A percentile compares a stretch with the other conserved stretches of the same genome.
phyloP scores from a whole-genome alignment of 1,140 invertebrate species.

The Drosophila pallidifrons region DNA sequence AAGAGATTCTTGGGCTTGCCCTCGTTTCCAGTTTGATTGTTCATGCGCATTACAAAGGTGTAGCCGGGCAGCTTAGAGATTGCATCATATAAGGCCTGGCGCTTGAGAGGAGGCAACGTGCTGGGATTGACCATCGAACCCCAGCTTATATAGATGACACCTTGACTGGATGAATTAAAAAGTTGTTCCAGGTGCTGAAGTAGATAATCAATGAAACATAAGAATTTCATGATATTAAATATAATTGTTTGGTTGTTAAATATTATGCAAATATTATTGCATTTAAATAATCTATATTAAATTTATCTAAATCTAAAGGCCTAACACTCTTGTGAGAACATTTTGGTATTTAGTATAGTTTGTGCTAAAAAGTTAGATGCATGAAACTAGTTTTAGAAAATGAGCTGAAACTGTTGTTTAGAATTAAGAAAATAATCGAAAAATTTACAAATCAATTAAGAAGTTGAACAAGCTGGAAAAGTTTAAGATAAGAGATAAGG shows the following conservation, averaged over 20 bases:
- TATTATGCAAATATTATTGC: too few species aligned
- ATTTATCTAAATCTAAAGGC: too few species aligned
- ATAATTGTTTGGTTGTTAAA: too few species aligned
- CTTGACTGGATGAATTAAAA: conserved; percentile 54
- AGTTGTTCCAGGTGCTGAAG: conserved; percentile 74
- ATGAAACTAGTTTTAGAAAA: too few species aligned
- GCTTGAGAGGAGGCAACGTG: conserved; percentile 86
- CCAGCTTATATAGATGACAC: conserved; percentile 81
- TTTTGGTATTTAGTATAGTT: too few species aligned
- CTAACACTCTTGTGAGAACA: too few species aligned
- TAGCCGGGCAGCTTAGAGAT: conserved; percentile 85
- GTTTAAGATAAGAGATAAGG: background rate
- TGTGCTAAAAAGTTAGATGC: background rate
- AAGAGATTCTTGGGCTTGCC: conserved; percentile 87
- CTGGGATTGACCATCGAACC: conserved; percentile 87
- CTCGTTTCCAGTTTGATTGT: conserved; percentile 85
- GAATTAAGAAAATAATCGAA: background rate
- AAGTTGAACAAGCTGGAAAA: background rate
- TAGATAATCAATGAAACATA: background rate
- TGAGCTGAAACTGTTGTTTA: too few species aligned
- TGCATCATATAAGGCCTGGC: conserved; percentile 87
- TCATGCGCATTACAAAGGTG: conserved; percentile 90
- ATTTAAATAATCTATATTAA: too few species aligned
- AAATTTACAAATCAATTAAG: background rate
- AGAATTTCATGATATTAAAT: background rate